Conservation (phyloP, 2,113 vertebrate genomes). For the Hemiscyllium ocellatum region DNA sequence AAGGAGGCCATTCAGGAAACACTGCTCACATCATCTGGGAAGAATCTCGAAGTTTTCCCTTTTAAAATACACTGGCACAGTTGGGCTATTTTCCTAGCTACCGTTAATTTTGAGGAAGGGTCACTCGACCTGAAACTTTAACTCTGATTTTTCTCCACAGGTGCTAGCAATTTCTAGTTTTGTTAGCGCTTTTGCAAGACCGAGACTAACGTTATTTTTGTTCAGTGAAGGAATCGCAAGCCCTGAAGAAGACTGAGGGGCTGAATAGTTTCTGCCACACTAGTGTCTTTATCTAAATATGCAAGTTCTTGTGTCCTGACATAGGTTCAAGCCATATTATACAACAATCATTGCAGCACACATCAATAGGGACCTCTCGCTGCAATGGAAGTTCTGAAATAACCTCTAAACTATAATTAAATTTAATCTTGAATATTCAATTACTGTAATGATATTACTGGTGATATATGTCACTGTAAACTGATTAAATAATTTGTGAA, state of each 20-base stretch:
- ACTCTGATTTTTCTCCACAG: neutral
- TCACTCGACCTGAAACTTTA: too few relatives aligned
- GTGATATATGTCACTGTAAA: slow-evolving; percentile 29
- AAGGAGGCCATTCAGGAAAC: neutral
- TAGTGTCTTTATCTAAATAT: neutral
- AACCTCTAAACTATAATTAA: slow-evolving; percentile 31
- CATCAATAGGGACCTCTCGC: neutral
- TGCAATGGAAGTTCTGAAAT: neutral
- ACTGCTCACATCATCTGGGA: neutral
- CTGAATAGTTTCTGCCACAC: neutral
- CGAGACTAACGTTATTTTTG: neutral
- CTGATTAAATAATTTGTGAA: slow-evolving; percentile 29
- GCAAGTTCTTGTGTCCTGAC: neutral
- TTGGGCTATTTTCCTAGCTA: neutral
- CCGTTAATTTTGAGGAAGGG: too few relatives aligned
- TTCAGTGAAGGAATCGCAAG: neutral
- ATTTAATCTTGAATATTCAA: slow-evolving; percentile 34
- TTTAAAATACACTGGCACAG: neutral
- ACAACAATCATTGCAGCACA: neutral
- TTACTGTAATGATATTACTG: slow-evolving; percentile 35
- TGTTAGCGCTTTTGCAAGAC: neutral
- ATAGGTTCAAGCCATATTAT: neutral
- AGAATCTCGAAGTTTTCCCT: neutral
- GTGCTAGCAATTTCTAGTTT: too few relatives aligned
- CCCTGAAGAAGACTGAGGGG: neutral